Conservation (phyloP, 2,797 vertebrate species). For the Hephaestus fuliginosus region DNA sequence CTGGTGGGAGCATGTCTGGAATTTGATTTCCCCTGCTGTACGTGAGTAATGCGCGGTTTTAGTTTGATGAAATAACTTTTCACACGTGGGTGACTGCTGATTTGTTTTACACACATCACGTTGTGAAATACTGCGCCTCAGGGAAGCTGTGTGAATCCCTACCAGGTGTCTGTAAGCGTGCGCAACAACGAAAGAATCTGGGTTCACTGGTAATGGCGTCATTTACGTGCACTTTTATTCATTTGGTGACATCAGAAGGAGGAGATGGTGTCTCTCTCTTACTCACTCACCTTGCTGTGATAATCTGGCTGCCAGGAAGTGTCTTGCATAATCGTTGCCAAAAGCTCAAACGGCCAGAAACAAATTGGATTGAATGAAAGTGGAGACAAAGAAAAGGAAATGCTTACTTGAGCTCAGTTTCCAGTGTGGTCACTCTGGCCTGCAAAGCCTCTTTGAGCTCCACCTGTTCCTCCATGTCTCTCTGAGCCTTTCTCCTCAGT, state of each 20-base stretch:
- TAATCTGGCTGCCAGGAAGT: conserved; percentile 38
- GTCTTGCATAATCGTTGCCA: conserved; percentile 35
- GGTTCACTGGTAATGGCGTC: conserved; percentile 15
- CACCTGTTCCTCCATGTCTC: conserved; percentile 94
- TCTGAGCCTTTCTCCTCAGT: conserved; percentile 89
- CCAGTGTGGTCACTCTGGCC: conserved; percentile 87
- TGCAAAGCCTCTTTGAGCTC: conserved; percentile 94
- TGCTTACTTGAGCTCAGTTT: conserved; percentile 92
- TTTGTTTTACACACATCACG: conserved; percentile 36
- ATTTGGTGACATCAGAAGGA: conserved; percentile 18
- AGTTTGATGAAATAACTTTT: conserved; percentile 52
- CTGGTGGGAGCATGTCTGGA: conserved; percentile 6
- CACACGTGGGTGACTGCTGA: conserved; percentile 34
- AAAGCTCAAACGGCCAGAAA: conserved; percentile 36
- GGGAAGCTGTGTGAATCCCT: conserved; percentile 35
- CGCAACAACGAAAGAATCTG: conserved; percentile 43
- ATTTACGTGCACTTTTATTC: conserved; percentile 32
- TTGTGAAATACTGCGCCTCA: conserved; percentile 49
- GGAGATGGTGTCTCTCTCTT: conserved; percentile 7
- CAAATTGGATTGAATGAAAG: conserved; percentile 17
- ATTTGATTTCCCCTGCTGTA: conserved; percentile 38
- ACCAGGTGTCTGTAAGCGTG: conserved; percentile 40
- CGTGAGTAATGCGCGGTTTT: conserved; percentile 45
- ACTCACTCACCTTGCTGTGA: neutral
- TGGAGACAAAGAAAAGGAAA: conserved; percentile 19